Conservation (phyloP, 2,113 vertebrate genomes). For the Amblyornis subalaris region DNA sequence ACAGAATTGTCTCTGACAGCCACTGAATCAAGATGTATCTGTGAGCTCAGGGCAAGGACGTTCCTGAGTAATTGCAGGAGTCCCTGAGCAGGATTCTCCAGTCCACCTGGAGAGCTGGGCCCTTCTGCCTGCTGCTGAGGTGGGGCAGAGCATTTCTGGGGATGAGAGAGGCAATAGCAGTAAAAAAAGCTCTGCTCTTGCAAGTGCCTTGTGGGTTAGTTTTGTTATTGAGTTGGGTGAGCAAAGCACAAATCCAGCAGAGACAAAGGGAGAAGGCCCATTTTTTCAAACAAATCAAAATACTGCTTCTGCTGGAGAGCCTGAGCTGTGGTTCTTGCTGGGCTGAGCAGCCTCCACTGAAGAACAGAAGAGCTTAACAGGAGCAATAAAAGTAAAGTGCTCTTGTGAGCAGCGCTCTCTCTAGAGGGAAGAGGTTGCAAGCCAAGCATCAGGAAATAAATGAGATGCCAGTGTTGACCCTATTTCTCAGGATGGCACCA, state of each 20-base stretch:
- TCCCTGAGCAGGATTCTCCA: not conserved
- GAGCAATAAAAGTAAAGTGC: constrained; percentile 27
- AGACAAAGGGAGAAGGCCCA: not conserved
- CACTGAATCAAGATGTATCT: not conserved
- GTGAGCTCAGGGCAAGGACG: not conserved
- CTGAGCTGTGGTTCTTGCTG: not conserved
- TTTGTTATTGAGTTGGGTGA: not conserved
- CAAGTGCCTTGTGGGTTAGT: not conserved
- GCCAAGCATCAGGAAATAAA: constrained; percentile 54
- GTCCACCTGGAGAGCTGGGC: not conserved
- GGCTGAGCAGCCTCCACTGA: not conserved
- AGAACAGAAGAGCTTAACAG: constrained; percentile 24
- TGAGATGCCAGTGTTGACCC: constrained; percentile 47
- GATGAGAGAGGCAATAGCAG: not conserved
- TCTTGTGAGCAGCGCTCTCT: not conserved
- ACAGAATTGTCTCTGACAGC: constrained; percentile 26
- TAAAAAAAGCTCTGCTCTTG: not conserved
- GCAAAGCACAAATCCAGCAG: accelerated
- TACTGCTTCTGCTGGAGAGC: not conserved
- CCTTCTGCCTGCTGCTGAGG: not conserved
- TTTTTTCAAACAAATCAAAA: not conserved
- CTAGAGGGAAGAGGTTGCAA: constrained; percentile 42
- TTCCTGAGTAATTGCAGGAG: not conserved
- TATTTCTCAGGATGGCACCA: constrained; percentile 19
- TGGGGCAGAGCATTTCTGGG: accelerated